Evolutionary conservation across 2,888 invertebrate species (phyloP), one percentile per base, ranked within the genome.

Genomic region (Heliconius sara): DNA sequence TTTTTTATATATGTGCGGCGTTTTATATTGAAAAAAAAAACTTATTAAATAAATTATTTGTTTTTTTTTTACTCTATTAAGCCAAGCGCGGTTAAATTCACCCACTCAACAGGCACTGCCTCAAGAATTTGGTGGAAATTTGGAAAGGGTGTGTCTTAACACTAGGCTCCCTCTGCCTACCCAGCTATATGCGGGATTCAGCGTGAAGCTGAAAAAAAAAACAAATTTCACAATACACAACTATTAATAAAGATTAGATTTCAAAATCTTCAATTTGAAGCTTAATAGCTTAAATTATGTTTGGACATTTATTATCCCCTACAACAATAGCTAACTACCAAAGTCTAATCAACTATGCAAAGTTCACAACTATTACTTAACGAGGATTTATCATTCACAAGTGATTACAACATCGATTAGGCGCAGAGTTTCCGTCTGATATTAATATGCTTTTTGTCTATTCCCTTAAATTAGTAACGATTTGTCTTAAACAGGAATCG

Each of bases 291-390:
- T 65, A 75, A 78, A 74, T 78, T 73, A 78, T 78, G 67, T 70
- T 79, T 75, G 67, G 79, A 79, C 79, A 68, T 79, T 75, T 79
- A 74, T 78, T 78, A 79, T 75, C 39, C 68, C 43, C 43, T 27
- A 43, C 22, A 79, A 79, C 75, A 79, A 75, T 79, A 73, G 30
- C 74, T 79, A 79, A 68, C 78, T 78, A 78, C 74, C 78, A 67
- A 74, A 78, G 73, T 78, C 60, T 78, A 78, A 74, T 78, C 68
- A 75, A 75, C 75, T 47, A 65, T 43, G 43, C 30, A 75, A 75
- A 75, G 65, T 75, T 75, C 63, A 75, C 25, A 39, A 63, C 65
- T 73, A 39, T 73, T 73, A 73, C 73, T 63, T 75, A 66, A 66
- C 65, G 43, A 63, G 47, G 65, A 75, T 75, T 75, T 75, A 66